Evolutionary conservation across 1,140 invertebrate genomes (phyloP), one percentile per base, ranked within the genome.

Genomic region (Tetramorium simillimum): DNA sequence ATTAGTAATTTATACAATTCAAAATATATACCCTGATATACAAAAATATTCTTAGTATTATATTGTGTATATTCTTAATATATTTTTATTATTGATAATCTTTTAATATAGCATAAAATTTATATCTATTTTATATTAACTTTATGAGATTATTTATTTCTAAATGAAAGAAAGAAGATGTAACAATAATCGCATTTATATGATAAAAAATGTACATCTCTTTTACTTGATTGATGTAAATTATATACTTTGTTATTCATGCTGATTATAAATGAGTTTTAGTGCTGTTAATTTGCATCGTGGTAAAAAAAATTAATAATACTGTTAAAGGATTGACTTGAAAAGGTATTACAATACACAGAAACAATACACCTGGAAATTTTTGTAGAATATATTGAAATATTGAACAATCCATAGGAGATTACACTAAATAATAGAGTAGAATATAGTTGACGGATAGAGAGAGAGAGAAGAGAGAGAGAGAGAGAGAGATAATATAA

Each of bases 301-400:
- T 53, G 40, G 18, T 72, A 16, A 60, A 56, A 60, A 56, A 73
- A 73, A 53, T 51, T 67, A 58, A 49, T n/a, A 16, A 78, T 82
- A 77, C 9, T 58, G 43, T 60, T 75, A 78, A 60, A 86, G 87
- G 85, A 84, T 89, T 24, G 40, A 56, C 28, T 75, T 75, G 77
- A 80, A 28, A 86, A 60, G 72, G 63, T 91, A 77, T 84, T 88
- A 51, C 28, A 53, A 86, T 92, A 87, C 58, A 89, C 43, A 86
- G 86, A 93, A 81, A 92, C 70, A 88, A 88, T 89, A 88, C 82
- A 85, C 46, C 33, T 90, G 58, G 56, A 58, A 72, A 43, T 89
- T 53, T 40, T 90, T 91, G 56, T 78, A 80, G 86, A 88, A 81
- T 63, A 86, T 85, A 76, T 90, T 77, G 28, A 33, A 33, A 33